Conservation (phyloP, 2,113 vertebrate species). For the Pionites leucogaster region DNA sequence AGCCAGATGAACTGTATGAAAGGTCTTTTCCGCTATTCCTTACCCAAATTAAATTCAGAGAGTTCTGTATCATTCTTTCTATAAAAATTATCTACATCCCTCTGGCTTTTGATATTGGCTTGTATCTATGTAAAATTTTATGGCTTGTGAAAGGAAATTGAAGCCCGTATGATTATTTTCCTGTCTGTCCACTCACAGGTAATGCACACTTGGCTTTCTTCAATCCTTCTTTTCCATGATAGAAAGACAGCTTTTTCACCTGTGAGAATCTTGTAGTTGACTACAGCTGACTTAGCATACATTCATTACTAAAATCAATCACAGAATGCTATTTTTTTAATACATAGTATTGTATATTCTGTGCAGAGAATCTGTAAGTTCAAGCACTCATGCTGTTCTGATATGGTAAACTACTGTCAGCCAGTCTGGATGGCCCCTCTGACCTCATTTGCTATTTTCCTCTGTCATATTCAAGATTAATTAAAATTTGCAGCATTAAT, state of each 20-base stretch:
- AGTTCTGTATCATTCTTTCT: background rate
- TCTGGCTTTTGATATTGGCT: background rate
- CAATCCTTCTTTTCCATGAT: background rate
- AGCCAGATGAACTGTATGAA: background rate
- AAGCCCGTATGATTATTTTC: background rate
- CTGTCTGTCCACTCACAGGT: background rate
- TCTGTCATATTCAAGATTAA: background rate
- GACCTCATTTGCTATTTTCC: background rate
- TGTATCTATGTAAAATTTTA: background rate
- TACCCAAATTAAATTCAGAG: background rate
- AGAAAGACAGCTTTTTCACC: background rate
- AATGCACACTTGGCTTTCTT: background rate
- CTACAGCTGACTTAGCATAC: background rate
- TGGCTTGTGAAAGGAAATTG: background rate
- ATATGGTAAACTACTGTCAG: background rate
- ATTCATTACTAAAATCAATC: background rate
- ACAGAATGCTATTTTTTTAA: background rate
- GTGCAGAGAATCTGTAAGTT: background rate
- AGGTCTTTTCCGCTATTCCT: background rate
- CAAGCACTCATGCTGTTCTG: background rate
- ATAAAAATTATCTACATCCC: background rate
- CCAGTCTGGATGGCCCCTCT: background rate
- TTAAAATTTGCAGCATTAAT: background rate
- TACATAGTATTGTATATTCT: background rate
- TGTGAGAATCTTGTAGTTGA: background rate